A percentile compares a stretch with the other conserved stretches of the same genome.
phyloP scores from a whole-genome alignment of 2,888 invertebrate species.

The Selenia dentaria region DNA sequence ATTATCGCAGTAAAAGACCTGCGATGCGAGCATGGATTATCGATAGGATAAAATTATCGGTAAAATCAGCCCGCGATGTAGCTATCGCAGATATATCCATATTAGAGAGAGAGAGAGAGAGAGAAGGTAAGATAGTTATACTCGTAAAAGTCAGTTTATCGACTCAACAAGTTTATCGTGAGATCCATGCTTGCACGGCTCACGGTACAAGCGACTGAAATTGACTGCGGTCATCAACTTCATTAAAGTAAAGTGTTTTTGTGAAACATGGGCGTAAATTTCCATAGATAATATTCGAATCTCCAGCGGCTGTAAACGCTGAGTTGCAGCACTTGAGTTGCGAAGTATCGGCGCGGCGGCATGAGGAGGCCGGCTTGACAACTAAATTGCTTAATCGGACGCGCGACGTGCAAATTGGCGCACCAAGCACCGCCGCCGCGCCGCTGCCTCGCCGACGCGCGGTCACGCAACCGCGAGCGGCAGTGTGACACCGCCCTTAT shows the following conservation, averaged over 20 bases:
- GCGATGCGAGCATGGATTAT: no score
- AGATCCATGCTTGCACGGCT: no score
- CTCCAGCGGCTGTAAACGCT: constrained; percentile 37
- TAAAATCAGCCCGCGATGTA: no score
- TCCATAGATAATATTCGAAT: constrained; percentile 10
- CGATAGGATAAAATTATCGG: no score
- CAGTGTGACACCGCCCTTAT: constrained; percentile 29
- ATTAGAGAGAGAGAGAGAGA: no score
- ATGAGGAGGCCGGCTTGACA: constrained; percentile 64
- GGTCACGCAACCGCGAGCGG: constrained; percentile 35
- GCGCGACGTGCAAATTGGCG: constrained; percentile 75
- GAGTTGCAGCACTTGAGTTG: constrained; percentile 21
- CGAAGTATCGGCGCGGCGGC: constrained; percentile 34
- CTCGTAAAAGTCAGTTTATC: no score
- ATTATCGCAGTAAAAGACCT: no score
- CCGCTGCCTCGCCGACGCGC: constrained; percentile 34
- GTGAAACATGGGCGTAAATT: not conserved
- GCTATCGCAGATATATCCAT: no score
- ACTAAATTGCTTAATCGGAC: constrained; percentile 68
- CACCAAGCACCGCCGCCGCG: constrained; percentile 54
- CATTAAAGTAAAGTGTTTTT: not conserved
- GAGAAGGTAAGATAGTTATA: no score
- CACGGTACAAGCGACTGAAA: no score
- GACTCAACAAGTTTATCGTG: no score
- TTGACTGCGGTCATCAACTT: no score